Evolutionary conservation across 1,140 invertebrate species (phyloP).

Genomic region (Cecropterus lyciades): DNA sequence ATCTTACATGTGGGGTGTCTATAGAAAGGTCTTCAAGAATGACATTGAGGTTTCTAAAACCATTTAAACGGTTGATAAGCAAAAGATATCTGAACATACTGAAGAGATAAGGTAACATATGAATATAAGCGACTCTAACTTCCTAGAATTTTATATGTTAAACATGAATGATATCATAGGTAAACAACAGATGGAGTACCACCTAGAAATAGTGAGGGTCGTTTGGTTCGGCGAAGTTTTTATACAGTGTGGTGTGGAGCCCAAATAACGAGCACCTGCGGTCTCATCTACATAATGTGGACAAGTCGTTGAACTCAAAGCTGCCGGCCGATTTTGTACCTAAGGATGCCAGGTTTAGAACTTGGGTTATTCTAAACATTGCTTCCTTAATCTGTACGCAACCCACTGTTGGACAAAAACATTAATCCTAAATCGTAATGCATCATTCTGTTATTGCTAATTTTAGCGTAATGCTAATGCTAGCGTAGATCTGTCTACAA

Average conservation of each 20-base stretch:
- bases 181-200: slow-evolving; percentile 46
- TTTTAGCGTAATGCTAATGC: too few relatives aligned
- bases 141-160: not conserved
- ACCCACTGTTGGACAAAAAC: too few relatives aligned
- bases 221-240: slow-evolving; percentile 73
- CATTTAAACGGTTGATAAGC: too few relatives aligned
- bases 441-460: too few relatives aligned
- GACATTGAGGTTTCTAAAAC: too few relatives aligned
- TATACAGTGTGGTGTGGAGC: slow-evolving; percentile 58
- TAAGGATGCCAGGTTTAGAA: slow-evolving; percentile 8
- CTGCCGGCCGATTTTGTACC: slow-evolving; percentile 55
- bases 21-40: too few relatives aligned
- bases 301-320: slow-evolving; percentile 66
- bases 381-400: too few relatives aligned
- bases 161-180: slow-evolving; percentile 15
- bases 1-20: too few relatives aligned
- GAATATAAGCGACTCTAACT: not conserved
- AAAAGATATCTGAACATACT: too few relatives aligned
- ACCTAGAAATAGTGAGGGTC: slow-evolving; percentile 70
- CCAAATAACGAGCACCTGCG: slow-evolving; percentile 76
- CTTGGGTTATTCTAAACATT: not conserved
- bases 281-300: slow-evolving; percentile 77
- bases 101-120: too few relatives aligned
- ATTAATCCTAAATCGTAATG: too few relatives aligned
- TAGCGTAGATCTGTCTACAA: too few relatives aligned